Evolutionary conservation across 2,797 vertebrate genomes (phyloP).

Genomic region (Ceryle rudis): DNA sequence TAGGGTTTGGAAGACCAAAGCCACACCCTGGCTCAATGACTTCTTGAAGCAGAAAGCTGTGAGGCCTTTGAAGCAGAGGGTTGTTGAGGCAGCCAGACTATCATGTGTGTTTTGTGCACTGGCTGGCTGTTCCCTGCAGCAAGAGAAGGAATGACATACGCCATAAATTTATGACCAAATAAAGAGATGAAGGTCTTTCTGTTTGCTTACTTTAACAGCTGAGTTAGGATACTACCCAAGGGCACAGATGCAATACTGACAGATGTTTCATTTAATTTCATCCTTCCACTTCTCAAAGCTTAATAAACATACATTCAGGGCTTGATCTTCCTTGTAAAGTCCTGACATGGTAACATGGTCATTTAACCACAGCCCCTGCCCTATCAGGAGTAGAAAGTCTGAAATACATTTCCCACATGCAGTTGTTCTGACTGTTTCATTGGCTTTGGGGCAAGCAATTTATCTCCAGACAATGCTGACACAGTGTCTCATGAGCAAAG

Average conservation of each 20-base stretch:
- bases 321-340: neutral
- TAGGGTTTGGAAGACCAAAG: neutral
- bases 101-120: neutral
- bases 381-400: neutral
- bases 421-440: neutral
- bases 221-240: neutral
- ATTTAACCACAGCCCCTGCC: neutral
- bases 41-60: neutral
- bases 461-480: neutral
- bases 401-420: neutral
- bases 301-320: neutral
- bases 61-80: neutral
- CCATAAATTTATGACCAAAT: neutral
- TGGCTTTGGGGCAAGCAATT: neutral
- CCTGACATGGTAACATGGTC: neutral
- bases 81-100: neutral
- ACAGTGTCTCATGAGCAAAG: neutral
- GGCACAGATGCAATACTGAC: neutral
- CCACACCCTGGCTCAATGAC: accelerated
- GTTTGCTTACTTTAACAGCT: neutral
- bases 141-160: neutral
- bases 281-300: neutral
- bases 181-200: neutral
- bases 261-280: neutral
- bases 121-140: neutral